These are phyloP conservation scores for Fundulus diaphanus DNA, from an alignment of 2,797 vertebrate genomes.

Conservation along the genomic window DNA sequence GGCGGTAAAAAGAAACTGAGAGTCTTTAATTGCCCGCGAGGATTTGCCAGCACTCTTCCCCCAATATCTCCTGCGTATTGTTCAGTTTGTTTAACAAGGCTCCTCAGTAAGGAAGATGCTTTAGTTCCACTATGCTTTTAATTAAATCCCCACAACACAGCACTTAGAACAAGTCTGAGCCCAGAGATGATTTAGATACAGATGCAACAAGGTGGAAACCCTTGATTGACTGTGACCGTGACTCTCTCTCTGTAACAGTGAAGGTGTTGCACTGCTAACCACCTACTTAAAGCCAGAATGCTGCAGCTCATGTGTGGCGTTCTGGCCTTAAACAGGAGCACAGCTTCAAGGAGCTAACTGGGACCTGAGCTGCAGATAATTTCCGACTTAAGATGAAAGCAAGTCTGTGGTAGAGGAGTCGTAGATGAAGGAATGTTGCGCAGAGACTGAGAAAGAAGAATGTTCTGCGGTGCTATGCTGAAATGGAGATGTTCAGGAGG, in stretches of 20 bases:
- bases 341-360: conserved; percentile 64
- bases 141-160: conserved; percentile 19
- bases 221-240: conserved; percentile 3
- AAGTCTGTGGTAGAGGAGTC: conserved; percentile 44
- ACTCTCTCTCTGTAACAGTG: conserved; percentile 18
- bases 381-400: conserved; percentile 75
- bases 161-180: background rate
- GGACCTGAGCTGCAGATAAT: conserved; percentile 74
- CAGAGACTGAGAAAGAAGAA: conserved; percentile 37
- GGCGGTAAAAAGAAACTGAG: conserved; percentile 36
- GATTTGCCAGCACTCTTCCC: conserved; percentile 17
- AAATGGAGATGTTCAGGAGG: conserved; percentile 35
- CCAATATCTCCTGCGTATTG: conserved; percentile 10
- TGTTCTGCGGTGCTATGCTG: conserved; percentile 33
- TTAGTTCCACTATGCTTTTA: conserved; percentile 29
- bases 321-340: conserved; percentile 64
- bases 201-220: conserved; percentile 22
- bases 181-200: conserved; percentile 16
- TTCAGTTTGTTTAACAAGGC: conserved; percentile 40
- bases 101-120: conserved; percentile 23
- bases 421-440: conserved; percentile 56
- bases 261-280: conserved; percentile 27
- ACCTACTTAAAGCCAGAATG: background rate
- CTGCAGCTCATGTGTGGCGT: background rate
- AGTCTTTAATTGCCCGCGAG: conserved; percentile 42